Evolutionary conservation across 2,113 vertebrate genomes (phyloP).

Genomic region (Siniperca chuatsi): DNA sequence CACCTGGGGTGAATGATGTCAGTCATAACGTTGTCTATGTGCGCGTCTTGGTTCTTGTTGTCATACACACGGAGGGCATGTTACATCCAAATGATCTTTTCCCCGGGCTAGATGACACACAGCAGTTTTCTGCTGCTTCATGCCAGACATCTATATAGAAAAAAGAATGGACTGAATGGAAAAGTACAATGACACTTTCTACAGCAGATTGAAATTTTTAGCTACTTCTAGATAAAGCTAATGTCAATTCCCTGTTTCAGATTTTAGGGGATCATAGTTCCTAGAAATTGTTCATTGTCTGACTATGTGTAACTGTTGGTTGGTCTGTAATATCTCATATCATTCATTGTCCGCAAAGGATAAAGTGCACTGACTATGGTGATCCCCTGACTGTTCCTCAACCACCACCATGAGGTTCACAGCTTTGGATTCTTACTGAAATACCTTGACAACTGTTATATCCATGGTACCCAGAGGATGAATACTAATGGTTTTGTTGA

Average conservation of each 20-base stretch:
- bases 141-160: not conserved
- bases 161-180: not conserved
- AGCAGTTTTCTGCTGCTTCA: not conserved
- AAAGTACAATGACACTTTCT: not conserved
- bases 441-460: not conserved
- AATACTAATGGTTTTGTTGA: not conserved
- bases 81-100: not conserved
- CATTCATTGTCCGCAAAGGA: not conserved
- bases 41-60: rapidly evolving
- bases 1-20: not conserved
- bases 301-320: not conserved
- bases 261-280: not conserved
- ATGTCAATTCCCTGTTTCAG: not conserved
- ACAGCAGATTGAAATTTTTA: not conserved
- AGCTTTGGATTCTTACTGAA: not conserved
- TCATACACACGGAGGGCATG: not conserved
- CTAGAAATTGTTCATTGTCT: not conserved
- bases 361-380: not conserved
- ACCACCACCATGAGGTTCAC: not conserved
- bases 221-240: not conserved
- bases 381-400: not conserved
- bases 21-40: not conserved
- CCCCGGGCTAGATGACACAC: not conserved
- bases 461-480: too few species aligned
- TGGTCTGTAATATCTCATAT: not conserved